Evolutionary conservation across 2,888 invertebrate genomes (phyloP), one percentile per base, ranked within the genome.

Genomic region (Alitta virens): DNA sequence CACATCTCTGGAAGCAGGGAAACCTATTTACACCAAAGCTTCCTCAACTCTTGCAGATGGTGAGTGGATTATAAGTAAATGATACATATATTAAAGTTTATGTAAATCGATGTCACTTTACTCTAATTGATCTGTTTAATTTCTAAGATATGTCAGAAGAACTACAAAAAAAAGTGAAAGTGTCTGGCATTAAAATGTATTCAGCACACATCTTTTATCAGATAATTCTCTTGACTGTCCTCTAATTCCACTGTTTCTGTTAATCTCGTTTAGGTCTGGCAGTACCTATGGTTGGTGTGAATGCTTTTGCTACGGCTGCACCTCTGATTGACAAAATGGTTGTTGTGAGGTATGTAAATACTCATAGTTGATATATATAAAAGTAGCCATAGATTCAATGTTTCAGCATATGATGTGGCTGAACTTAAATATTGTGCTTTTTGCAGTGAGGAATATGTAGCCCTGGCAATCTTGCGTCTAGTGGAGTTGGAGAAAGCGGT

Each of bases 401-500:
- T n/a, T n/a, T n/a, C n/a, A n/a, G n/a, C n/a, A n/a, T n/a, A n/a
- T n/a, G n/a, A n/a, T n/a, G n/a, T n/a, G n/a, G n/a, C n/a, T n/a
- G n/a, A n/a, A n/a, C n/a, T n/a, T n/a, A n/a, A n/a, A n/a, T 12
- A 16, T 40, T 40, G 12, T 40, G 42, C 12, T 16, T 33, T 49
- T 64, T 66, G n/a, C 68, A 80, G 82, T 64, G 85, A 85, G 69
- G 90, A 92, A 78, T 90, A 88, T 87, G 89, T 92, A 60, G 91
- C 92, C 1, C 86, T 91, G 64, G 89, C 91, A 1, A 92, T 92
- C 62, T 79, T 93, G 62, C 86, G 89, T 26, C 82, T 92, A 60
- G 88, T 91, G 7, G 92, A 93, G 78, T 85, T 88, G 68, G 92
- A 93, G 81, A 93, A 94, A 79, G 91, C 90, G 71, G 92, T 94